Conservation (phyloP, 1,140 invertebrate species). For the Acyrthosiphon pisum region DNA sequence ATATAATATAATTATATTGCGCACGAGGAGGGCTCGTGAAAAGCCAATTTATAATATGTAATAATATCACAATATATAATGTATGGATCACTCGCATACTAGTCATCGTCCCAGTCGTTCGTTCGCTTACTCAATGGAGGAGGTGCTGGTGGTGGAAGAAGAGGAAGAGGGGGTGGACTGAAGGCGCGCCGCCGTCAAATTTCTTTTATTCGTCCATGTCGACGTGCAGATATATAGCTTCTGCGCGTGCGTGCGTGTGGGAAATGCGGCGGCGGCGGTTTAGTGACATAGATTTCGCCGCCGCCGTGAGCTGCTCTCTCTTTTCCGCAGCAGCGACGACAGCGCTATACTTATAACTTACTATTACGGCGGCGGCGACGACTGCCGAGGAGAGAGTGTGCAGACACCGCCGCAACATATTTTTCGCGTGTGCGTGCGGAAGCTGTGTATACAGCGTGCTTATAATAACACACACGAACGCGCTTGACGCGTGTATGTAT, state of each 20-base stretch:
- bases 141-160: too few relatives aligned
- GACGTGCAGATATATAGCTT: background rate
- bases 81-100: background rate
- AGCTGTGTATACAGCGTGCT: background rate
- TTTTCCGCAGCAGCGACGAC: background rate
- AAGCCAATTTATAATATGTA: background rate
- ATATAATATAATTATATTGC: background rate
- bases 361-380: background rate
- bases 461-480: background rate
- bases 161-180: too few relatives aligned
- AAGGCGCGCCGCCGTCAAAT: background rate
- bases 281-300: slow-evolving; percentile 40
- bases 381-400: background rate
- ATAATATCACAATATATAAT: background rate
- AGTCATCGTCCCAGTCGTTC: background rate
- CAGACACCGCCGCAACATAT: background rate
- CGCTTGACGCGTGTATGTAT: background rate
- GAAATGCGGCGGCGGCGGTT: background rate
- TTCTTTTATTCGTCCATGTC: background rate
- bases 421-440: background rate
- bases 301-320: slow-evolving; percentile 4
- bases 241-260: background rate
- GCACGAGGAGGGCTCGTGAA: background rate
- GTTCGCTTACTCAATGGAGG: too few relatives aligned
- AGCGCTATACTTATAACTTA: background rate